Conservation (phyloP, 2,113 vertebrate genomes). For the Erinaceus europaeus region DNA sequence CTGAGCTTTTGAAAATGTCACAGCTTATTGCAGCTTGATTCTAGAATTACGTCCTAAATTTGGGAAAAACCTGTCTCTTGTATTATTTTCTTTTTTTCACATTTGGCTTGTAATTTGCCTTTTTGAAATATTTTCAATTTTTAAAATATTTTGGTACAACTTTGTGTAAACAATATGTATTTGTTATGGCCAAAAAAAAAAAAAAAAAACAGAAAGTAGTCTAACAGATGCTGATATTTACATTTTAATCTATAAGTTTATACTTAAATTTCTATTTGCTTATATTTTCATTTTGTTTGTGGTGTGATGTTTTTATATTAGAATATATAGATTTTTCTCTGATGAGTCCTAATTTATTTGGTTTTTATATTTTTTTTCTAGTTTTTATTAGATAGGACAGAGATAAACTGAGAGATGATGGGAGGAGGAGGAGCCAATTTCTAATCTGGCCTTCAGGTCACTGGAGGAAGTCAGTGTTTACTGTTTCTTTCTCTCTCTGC, state of each 20-base stretch:
- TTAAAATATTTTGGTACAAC: neutral
- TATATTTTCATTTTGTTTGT: too few relatives aligned
- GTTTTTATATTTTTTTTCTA: too few relatives aligned
- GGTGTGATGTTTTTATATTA: too few relatives aligned
- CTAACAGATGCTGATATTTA: neutral
- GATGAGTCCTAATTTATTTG: neutral
- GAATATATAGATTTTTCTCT: neutral
- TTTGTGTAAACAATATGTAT: neutral
- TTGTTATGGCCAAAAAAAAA: neutral
- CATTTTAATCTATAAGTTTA: too few relatives aligned
- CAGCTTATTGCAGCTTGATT: conserved; percentile 44
- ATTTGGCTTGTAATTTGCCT: conserved; percentile 37
- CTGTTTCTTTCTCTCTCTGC: too few relatives aligned
- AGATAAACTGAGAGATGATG: too few relatives aligned
- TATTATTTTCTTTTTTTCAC: neutral
- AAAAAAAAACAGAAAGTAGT: neutral
- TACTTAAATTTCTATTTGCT: too few relatives aligned
- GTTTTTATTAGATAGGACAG: too few relatives aligned
- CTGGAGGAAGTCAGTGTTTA: too few relatives aligned
- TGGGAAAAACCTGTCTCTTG: conserved; percentile 16
- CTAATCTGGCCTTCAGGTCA: too few relatives aligned
- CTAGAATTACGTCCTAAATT: conserved; percentile 47
- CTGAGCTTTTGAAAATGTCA: conserved; percentile 67
- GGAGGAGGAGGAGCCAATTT: too few relatives aligned
- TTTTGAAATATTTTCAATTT: conserved; percentile 28